These are phyloP conservation scores for Cryptops parisi DNA, from an alignment of 2,888 invertebrate species.

Conservation along the genomic window DNA sequence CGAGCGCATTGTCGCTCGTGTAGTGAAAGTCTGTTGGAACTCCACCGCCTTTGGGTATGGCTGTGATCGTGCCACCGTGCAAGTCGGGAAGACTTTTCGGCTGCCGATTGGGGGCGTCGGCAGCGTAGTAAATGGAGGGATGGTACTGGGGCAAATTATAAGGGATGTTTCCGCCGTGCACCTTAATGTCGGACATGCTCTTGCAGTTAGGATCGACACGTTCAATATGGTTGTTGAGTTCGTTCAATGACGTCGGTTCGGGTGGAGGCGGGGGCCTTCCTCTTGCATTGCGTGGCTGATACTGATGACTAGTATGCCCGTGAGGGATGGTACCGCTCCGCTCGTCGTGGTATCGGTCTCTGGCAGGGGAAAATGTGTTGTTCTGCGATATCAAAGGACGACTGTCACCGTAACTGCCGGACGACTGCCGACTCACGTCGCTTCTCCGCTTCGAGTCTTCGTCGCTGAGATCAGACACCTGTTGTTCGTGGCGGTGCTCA, in stretches of 20 bases:
- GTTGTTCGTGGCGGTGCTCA: constrained; percentile 42
- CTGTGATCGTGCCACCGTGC: neutral
- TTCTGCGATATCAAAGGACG: constrained; percentile 49
- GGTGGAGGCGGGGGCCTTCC: constrained; percentile 9
- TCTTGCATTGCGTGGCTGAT: constrained; percentile 1
- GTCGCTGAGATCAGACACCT: constrained; percentile 62
- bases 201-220: constrained; percentile 7
- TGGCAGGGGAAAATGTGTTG: too few relatives aligned
- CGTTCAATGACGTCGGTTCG: neutral
- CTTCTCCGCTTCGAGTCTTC: constrained; percentile 60
- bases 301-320: constrained; percentile 3
- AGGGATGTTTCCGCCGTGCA: neutral
- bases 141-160: neutral
- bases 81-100: neutral
- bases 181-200: constrained; percentile 5
- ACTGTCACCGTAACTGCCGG: constrained; percentile 64
- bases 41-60: neutral
- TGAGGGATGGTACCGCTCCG: neutral
- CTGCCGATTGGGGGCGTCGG: neutral
- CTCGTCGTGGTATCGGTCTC: neutral
- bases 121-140: neutral
- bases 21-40: neutral
- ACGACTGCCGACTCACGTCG: constrained; percentile 51
- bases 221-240: neutral
- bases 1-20: constrained; percentile 25